These are phyloP conservation scores for Cyprinella venusta DNA, from an alignment of 2,797 vertebrate species.

Conservation along the genomic window DNA sequence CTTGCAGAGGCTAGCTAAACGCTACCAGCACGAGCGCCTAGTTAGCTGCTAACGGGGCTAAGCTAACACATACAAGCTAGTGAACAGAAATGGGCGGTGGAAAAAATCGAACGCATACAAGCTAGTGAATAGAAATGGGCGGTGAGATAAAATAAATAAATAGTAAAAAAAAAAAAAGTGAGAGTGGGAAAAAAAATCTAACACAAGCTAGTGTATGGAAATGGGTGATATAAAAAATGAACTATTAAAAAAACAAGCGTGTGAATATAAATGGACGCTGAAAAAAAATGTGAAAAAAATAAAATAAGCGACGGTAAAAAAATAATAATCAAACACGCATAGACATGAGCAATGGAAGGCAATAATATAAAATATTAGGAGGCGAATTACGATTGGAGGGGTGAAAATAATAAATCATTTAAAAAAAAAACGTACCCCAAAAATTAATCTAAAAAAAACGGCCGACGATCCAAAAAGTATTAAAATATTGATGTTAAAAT, in stretches of 20 bases:
- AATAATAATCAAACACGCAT: not conserved
- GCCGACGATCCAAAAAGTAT: conserved; percentile 1
- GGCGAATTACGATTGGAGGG: not conserved
- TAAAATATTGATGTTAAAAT: not conserved
- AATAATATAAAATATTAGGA: not conserved
- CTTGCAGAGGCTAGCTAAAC: conserved; percentile 78
- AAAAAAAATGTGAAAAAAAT: not conserved
- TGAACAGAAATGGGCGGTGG: conserved; percentile 15
- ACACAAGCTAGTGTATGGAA: not conserved
- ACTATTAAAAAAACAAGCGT: not conserved
- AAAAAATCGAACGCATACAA: conserved; percentile 24
- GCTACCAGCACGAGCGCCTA: conserved; percentile 62
- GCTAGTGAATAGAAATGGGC: conserved; percentile 44
- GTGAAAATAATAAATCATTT: not conserved
- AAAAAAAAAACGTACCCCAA: not conserved
- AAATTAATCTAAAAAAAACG: not conserved
- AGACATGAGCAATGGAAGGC: not conserved
- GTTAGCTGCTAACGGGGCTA: conserved; percentile 60
- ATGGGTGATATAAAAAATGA: no score
- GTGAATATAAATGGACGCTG: not conserved
- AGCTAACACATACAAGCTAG: conserved; percentile 47
- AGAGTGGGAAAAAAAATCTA: not conserved
- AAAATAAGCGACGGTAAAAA: not conserved
- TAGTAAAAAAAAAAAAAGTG: not conserved
- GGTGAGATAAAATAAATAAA: conserved; percentile 28